Evolutionary conservation across 2,888 invertebrate genomes (phyloP).

Genomic region (Eustalomyia histrio): DNA sequence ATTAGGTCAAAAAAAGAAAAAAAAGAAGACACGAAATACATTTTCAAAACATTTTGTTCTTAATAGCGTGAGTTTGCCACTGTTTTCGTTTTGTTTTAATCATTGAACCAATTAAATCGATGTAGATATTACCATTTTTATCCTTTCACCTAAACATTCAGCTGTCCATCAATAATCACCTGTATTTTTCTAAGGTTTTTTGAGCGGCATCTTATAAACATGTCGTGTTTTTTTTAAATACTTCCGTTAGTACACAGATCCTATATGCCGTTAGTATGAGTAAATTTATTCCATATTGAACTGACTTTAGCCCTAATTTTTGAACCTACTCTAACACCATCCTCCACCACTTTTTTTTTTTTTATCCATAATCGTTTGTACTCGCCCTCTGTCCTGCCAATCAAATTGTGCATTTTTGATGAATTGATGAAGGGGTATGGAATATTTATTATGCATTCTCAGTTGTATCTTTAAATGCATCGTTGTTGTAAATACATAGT

Average conservation of each 20-base stretch:
- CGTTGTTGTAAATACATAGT: conserved; percentile 1
- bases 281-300: conserved; percentile 75
- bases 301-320: conserved; percentile 74
- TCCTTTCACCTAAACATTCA: conserved; percentile 42
- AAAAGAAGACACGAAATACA: neutral
- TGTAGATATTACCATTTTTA: neutral
- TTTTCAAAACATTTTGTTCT: conserved; percentile 24
- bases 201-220: conserved; percentile 36
- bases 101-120: conserved; percentile 37
- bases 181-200: conserved; percentile 28
- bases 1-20: conserved; percentile 3
- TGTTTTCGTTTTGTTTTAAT: conserved; percentile 17
- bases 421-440: conserved; percentile 76
- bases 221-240: conserved; percentile 3
- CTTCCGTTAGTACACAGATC: conserved; percentile 45
- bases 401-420: conserved; percentile 72
- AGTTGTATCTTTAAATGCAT: neutral
- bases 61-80: conserved; percentile 9
- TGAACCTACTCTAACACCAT: conserved; percentile 65
- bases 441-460: conserved; percentile 1
- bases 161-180: conserved; percentile 63
- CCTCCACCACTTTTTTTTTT: conserved; percentile 31
- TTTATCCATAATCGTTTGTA: conserved; percentile 22
- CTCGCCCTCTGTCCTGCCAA: conserved; percentile 53
- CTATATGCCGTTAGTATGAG: conserved; percentile 29